Evolutionary conservation across 2,888 invertebrate genomes (phyloP).

Genomic region (Amphipoea oculea): DNA sequence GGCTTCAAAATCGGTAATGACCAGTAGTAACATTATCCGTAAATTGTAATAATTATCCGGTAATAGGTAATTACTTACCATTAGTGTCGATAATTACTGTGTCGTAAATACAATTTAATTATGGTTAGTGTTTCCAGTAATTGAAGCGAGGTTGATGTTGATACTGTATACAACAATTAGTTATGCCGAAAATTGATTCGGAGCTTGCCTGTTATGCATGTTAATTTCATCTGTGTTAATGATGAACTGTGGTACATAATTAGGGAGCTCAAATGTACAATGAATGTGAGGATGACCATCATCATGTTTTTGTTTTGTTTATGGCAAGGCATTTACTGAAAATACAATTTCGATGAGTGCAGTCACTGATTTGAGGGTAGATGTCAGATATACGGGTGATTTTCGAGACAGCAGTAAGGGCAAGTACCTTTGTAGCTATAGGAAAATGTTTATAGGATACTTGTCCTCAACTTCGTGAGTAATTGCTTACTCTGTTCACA

Average conservation of each 20-base stretch:
- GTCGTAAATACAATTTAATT: constrained; percentile 37
- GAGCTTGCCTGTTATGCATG: background rate
- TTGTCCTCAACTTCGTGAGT: background rate
- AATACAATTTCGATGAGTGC: background rate
- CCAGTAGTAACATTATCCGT: background rate
- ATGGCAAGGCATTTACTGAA: background rate
- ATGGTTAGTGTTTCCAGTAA: background rate
- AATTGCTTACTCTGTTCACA: background rate
- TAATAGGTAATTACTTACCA: constrained; percentile 5
- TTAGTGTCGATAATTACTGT: constrained; percentile 24
- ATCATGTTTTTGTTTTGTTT: background rate
- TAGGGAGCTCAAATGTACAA: background rate
- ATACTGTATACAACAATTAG: constrained; percentile 49
- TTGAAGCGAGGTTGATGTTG: constrained; percentile 24
- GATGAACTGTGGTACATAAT: background rate
- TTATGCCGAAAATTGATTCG: background rate
- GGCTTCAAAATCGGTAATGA: constrained; percentile 3
- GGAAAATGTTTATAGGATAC: background rate
- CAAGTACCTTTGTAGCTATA: background rate
- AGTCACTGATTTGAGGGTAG: background rate
- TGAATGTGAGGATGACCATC: background rate
- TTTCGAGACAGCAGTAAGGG: background rate
- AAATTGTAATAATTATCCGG: background rate
- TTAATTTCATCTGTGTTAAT: constrained; percentile 20
- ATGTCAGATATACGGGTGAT: background rate